Evolutionary conservation across 2,113 vertebrate species (phyloP).

Genomic region (Poeciliopsis turrubarensis): DNA sequence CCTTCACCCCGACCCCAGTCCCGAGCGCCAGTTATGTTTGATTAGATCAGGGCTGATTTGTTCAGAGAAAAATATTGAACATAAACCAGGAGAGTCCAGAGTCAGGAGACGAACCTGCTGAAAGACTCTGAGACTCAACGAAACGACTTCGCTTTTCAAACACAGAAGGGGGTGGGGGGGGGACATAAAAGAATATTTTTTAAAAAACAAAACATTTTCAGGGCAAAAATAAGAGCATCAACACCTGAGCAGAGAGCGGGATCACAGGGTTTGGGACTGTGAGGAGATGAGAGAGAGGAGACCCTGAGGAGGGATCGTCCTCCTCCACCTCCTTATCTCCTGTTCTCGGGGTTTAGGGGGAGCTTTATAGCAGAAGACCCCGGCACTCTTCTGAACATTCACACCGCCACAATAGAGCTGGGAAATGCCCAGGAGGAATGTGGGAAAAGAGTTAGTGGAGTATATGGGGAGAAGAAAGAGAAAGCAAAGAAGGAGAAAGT

Average conservation of each 20-base stretch:
- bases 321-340: slow-evolving; percentile 50
- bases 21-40: neutral
- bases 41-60: neutral
- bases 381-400: slow-evolving; percentile 6
- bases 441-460: neutral
- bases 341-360: slow-evolving; percentile 48
- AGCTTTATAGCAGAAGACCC: slow-evolving; percentile 19
- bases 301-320: slow-evolving; percentile 48
- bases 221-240: slow-evolving; percentile 16
- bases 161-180: neutral
- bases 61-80: slow-evolving; percentile 6
- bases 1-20: neutral
- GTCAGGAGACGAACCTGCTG: neutral
- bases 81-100: slow-evolving; percentile 4
- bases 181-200: neutral
- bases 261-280: slow-evolving; percentile 37
- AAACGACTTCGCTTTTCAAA: slow-evolving; percentile 3
- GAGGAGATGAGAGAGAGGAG: slow-evolving; percentile 30
- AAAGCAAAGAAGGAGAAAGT: neutral
- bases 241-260: slow-evolving; percentile 21
- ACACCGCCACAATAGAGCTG: neutral
- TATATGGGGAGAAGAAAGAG: neutral
- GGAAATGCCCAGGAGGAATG: slow-evolving; percentile 7
- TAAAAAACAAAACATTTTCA: neutral
- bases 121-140: neutral